phyloP scores from a whole-genome alignment of 2,888 invertebrate genomes.

The Axea sp. region DNA sequence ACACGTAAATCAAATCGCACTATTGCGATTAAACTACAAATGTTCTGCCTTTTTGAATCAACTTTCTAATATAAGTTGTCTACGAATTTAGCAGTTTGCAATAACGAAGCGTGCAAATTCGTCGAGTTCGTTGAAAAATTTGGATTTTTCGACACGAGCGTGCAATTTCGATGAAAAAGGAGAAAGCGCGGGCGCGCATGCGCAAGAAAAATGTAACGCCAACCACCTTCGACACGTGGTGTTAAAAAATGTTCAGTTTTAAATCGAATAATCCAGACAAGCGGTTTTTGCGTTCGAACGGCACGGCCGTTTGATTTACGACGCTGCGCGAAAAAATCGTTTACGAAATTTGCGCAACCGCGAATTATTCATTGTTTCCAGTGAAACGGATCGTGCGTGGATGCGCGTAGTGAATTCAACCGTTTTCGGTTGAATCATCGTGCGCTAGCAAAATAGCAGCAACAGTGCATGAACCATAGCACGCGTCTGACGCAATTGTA shows the following conservation, averaged over 20 bases:
- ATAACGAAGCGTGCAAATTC: no score
- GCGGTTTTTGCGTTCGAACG: slow-evolving; percentile 5
- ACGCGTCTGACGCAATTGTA: slow-evolving; percentile 7
- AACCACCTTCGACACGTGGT: slow-evolving; percentile 11
- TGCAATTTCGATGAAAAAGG: slow-evolving; percentile 36
- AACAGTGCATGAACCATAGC: background rate
- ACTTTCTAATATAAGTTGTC: no score
- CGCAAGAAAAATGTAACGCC: slow-evolving; percentile 38
- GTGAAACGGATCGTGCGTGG: slow-evolving; percentile 16
- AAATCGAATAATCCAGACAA: slow-evolving; percentile 13
- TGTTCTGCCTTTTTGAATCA: no score
- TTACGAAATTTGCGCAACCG: slow-evolving; percentile 32
- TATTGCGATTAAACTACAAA: no score
- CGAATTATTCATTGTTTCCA: slow-evolving; percentile 9
- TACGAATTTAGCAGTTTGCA: no score
- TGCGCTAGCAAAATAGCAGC: slow-evolving; percentile 1
- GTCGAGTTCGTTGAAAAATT: slow-evolving; percentile 1
- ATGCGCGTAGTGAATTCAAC: slow-evolving; percentile 16
- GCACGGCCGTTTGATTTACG: slow-evolving; percentile 5
- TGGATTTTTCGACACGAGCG: slow-evolving; percentile 23
- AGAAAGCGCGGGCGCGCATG: slow-evolving; percentile 27
- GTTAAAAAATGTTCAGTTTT: slow-evolving; percentile 21
- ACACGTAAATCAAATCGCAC: no score
- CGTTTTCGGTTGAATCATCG: slow-evolving; percentile 8
- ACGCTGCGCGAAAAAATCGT: slow-evolving; percentile 21